A percentile compares a stretch with the other conserved stretches of the same genome.
Evolutionary conservation across 2,113 vertebrate genomes (phyloP).

Genomic region (Ornithorhynchus anatinus): DNA sequence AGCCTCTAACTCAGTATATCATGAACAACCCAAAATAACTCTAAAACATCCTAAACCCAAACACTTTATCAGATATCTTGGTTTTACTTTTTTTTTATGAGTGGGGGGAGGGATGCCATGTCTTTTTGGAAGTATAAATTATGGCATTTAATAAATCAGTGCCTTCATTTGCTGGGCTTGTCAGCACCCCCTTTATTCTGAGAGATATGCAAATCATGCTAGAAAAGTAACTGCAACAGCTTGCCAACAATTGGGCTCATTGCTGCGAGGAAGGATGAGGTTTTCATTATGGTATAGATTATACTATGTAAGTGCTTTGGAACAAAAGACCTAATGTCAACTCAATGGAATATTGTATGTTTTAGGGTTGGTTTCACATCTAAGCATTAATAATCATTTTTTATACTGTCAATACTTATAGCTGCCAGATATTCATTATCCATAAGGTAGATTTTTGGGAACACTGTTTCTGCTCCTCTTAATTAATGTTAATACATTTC

Average conservation of each 20-base stretch:
- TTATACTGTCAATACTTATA: conserved; percentile 26
- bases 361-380: background rate
- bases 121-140: background rate
- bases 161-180: background rate
- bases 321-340: background rate
- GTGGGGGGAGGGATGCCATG: too few relatives aligned
- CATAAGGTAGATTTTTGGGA: conserved; percentile 29
- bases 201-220: background rate
- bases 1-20: background rate
- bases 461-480: conserved; percentile 26
- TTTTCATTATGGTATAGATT: background rate
- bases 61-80: background rate
- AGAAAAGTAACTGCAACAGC: background rate
- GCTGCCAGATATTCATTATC: conserved; percentile 20
- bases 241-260: conserved; percentile 3
- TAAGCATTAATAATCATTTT: conserved; percentile 20
- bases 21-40: background rate
- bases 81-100: background rate
- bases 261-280: background rate
- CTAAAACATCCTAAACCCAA: background rate
- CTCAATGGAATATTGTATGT: background rate
- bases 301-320: background rate
- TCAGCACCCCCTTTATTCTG: background rate
- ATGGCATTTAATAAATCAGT: background rate
- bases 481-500: conserved; percentile 56